Conservation (phyloP, 37 sponge, comb jelly and placozoan genomes). For the Tethya wilhelma region DNA sequence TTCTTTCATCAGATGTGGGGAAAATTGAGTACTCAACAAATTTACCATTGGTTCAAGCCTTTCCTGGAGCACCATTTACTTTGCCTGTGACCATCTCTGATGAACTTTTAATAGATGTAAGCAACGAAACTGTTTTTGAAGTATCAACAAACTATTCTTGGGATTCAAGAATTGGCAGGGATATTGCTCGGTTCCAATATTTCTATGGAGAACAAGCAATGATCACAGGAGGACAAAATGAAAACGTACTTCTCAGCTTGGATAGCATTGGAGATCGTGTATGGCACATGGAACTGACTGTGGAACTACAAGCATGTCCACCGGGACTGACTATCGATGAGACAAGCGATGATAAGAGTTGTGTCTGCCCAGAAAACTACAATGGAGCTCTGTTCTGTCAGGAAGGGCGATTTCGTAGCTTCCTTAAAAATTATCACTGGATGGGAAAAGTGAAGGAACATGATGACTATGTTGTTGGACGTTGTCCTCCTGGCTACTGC, state of each 20-base stretch:
- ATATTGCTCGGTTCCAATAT: neutral
- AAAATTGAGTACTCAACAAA: neutral
- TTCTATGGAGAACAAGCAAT: neutral
- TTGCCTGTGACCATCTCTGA: conserved; percentile 31
- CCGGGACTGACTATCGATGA: conserved; percentile 15
- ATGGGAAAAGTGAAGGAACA: conserved; percentile 10
- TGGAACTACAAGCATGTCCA: conserved; percentile 27
- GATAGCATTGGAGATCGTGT: conserved; percentile 6
- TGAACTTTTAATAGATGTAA: conserved; percentile 18
- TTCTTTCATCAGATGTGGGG: conserved; percentile 15
- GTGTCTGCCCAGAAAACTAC: conserved; percentile 13
- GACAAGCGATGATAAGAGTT: neutral
- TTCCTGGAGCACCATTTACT: conserved; percentile 35
- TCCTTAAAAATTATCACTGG: conserved; percentile 13
- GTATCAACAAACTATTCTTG: neutral
- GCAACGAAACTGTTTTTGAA: conserved; percentile 1
- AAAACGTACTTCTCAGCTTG: neutral
- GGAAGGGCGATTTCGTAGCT: neutral
- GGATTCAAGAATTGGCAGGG: neutral
- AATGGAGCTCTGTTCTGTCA: neutral
- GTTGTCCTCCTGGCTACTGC: conserved; percentile 40
- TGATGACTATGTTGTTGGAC: neutral
- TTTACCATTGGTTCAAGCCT: neutral
- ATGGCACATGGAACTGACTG: conserved; percentile 11
- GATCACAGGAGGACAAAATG: neutral